These are phyloP conservation scores for Thaumatotibia leucotreta DNA, from an alignment of 1,140 invertebrate genomes.

Conservation along the genomic window DNA sequence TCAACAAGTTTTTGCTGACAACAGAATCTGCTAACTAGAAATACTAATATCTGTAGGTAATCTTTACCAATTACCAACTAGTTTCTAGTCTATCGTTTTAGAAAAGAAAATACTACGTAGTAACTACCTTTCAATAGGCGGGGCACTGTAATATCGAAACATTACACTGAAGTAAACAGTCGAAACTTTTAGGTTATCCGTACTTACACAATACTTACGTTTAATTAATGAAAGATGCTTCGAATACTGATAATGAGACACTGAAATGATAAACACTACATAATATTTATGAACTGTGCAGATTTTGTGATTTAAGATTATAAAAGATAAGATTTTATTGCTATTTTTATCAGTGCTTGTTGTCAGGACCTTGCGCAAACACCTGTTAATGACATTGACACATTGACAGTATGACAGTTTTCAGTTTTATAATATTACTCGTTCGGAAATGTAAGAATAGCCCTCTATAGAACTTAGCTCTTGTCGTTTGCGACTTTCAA, in stretches of 20 bases:
- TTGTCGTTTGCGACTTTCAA: no score
- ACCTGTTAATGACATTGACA: not conserved
- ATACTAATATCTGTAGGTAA: no score
- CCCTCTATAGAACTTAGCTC: no score
- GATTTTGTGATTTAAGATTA: not conserved
- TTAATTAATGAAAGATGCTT: not conserved
- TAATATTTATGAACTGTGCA: not conserved
- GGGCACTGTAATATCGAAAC: not conserved
- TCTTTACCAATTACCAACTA: no score
- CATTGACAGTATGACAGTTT: not conserved
- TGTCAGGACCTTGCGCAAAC: not conserved
- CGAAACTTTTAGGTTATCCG: not conserved
- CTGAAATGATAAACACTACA: not conserved
- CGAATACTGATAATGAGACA: not conserved
- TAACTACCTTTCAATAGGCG: not conserved
- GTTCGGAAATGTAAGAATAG: not conserved
- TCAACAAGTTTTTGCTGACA: no score
- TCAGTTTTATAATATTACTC: no score
- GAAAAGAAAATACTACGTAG: not conserved
- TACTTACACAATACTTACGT: not conserved
- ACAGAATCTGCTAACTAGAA: no score
- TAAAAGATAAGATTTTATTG: not conserved
- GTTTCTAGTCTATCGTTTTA: no score
- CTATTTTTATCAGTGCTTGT: not conserved
- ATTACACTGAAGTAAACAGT: not conserved